Base-by-base conservation (phyloP, 2,888 invertebrate species). In the Pammene aurita region DNA sequence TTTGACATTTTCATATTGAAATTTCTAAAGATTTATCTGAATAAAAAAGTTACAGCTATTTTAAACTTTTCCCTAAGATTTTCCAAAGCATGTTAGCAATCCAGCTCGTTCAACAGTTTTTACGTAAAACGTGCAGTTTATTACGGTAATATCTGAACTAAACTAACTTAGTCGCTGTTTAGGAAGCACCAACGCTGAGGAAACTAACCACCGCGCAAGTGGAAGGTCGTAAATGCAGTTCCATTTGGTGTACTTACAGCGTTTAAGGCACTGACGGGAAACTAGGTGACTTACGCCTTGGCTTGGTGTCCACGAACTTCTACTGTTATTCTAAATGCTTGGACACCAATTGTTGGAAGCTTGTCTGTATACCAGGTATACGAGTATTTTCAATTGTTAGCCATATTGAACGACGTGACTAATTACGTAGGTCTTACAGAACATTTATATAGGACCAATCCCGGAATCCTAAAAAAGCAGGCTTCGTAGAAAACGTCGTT, bases 241-340 rank as follows among this genome's bases (percentile, higher is more conserved):
- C 7, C 5, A 18, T 1, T n/a, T 10, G 2, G 11, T 5, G 10
- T n/a, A 57, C 42, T 35, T 57, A 67, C 9, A 50, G 34, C 50
- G 13, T 64, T 62, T 54, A 18, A 6, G 54, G n/a, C 2, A 0
- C 26, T 18, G 5, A 42, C 56, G 7, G 64, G 38, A 58, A 52
- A 18, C 57, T 54, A 41, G 64, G 64, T 69, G 64, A 69, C 69
- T 69, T 69, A 69, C 58, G 46, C 64, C 46, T 69, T 65, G 64
- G 69, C 69, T 18, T 58, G 54, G 26, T 46, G 46, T 58, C 58
- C 41, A 34, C n/a, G 26, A 69, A 69, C 69, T 69, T 69, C 13
- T 54, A 34, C 7, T 34, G n/a, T 38, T 50, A 26, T 50, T 18
- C 50, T 50, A 18, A 10, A 50, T 50, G 50, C 50, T 50, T 50